phyloP scores from a whole-genome alignment of 2,797 vertebrate genomes.

The Gobio occitaniae region DNA sequence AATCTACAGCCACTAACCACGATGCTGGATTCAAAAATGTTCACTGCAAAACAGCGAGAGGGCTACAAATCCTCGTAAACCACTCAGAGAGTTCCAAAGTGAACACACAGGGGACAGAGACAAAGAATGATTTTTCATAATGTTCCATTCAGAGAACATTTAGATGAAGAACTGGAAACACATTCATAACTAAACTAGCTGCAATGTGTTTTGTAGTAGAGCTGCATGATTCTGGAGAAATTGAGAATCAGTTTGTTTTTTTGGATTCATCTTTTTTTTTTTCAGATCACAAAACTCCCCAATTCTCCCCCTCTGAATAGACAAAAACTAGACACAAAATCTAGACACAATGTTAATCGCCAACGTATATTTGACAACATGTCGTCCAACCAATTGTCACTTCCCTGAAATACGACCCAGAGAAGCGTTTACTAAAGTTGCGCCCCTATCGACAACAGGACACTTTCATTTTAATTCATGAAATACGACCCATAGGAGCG shows the following conservation, averaged over 20 bases:
- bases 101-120: conserved; percentile 5
- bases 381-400: too few species aligned
- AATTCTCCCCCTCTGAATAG: not conserved
- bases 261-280: not conserved
- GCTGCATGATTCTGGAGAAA: not conserved
- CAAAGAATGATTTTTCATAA: conserved; percentile 20
- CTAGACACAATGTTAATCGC: not conserved
- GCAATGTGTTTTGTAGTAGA: not conserved
- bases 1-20: conserved; percentile 75
- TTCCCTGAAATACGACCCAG: too few species aligned
- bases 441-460: too few species aligned
- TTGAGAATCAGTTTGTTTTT: not conserved
- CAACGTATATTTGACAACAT: not conserved
- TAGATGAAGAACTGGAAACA: conserved; percentile 3
- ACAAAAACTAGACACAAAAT: not conserved
- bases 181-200: conserved; percentile 16
- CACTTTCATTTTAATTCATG: too few species aligned
- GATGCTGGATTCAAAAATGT: conserved; percentile 70
- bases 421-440: too few species aligned
- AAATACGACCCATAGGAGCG: too few species aligned
- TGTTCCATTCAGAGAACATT: not conserved
- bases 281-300: not conserved
- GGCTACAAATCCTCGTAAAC: conserved; percentile 21
- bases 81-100: not conserved
- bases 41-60: not conserved